Base-by-base conservation (phyloP, 2,888 invertebrate species). In the Lasioglossum figueresi region DNA sequence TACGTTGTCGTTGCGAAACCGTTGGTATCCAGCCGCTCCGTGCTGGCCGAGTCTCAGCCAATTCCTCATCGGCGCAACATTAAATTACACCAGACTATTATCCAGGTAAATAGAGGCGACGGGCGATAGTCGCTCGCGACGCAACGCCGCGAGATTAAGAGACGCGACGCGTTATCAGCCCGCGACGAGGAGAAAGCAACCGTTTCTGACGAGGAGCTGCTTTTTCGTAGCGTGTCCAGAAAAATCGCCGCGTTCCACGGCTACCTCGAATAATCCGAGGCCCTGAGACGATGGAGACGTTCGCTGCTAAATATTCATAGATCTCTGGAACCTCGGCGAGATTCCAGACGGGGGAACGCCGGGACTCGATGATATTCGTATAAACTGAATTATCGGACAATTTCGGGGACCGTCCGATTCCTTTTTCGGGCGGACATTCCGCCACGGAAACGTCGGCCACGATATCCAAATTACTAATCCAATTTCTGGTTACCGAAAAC, bases 1-100 rank as follows among this genome's bases (percentile, higher is more conserved):
- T 68, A 31, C 27, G 40, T 52, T 23, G 75, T 19, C 77, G 77
- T 88, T 89, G 80, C 83, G 85, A 88, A 85, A 89, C 70, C 52
- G 78, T 34, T 8, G 63, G 31, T 63, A 8, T 19, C 6, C 19
- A 3, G 31, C 63, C 63, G 63, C 31, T 27, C 63, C 16, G 31
- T 16, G 68, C 66, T 77, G 63, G 31, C 23, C 31, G 48, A 27
- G 48, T 71, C 43, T 37, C 43, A 45, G 34, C 56, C 52, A 68
- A 77, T 81, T 84, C 40, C 72, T 86, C 74, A 31, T 37, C 27
- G 19, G 48, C 12, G 27, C n/a, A 80, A 76, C 66, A 19, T 66
- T 43, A 27, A 27, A 19, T 83, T 34, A 19, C 45, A n/a, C 43
- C 34, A 56, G 43, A 16, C 52, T 4, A 59, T 72, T 59, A 23